Evolutionary conservation across 2,113 vertebrate species (phyloP), one percentile per base, ranked within the genome.

Genomic region (Passerina amoena): DNA sequence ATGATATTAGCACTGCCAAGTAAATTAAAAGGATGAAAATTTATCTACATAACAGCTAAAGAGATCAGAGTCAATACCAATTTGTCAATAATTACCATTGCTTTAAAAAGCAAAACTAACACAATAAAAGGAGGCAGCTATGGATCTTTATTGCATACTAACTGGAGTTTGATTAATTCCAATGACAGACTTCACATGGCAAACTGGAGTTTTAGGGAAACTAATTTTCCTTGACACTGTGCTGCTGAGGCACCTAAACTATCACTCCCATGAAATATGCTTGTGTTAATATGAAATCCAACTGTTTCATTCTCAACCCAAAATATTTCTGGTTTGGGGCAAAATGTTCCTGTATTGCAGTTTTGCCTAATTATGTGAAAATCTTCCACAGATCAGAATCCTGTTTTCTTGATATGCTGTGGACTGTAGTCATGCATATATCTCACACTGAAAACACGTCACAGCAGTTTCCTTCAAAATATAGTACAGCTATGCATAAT

Each of bases 391-490:
- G 38, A 93, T 88, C 33, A 83, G 60, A 91, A 83, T 78, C 37
- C 25, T 45, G 0, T 0, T 53, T 25, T 91, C 96, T 82, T 63
- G 18, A 40, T 83, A 31, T 76, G 61, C 89, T 85, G 16, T 89
- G 83, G 57, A 54, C 22, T 77, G 40, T 66, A 86, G 90, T 78
- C 79, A 48, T 25, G 54, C 2, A 6, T 73, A 13, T n/a, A 53
- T 90, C 90, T 96, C 69, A 68, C 44, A 78, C 37, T 88, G 79
- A 94, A 90, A 92, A 92, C 79, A 92, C 60, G 44, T 88, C 92
- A 94, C 51, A 88, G 68, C 68, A 64, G 85, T 83, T 95, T 71
- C 82, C 76, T 92, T 95, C 90, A 96, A 96, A 96, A 96, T 90
- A 71, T 60, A 92, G 90, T 66, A 60, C 69, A 92, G 47, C 40